Evolutionary conservation across 2,113 vertebrate species (phyloP).

Genomic region (Anguilla rostrata): DNA sequence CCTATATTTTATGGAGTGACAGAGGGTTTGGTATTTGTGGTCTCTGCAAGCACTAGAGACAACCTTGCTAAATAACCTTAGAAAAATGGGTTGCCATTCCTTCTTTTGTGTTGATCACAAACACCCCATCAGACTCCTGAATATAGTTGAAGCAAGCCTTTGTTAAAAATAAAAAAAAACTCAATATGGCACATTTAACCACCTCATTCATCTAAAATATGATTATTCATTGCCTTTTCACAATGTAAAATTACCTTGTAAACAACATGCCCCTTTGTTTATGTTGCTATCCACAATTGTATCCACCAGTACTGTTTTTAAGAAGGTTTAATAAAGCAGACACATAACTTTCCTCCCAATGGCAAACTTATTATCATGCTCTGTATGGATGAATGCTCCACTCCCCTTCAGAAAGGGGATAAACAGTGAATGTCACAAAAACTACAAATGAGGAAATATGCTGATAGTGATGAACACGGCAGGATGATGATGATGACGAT

Average conservation of each 20-base stretch:
- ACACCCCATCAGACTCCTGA: neutral
- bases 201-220: neutral
- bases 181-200: neutral
- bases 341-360: slow-evolving; percentile 1
- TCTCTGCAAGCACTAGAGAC: neutral
- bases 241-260: slow-evolving; percentile 11
- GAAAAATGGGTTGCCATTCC: slow-evolving; percentile 2
- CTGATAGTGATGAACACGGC: neutral
- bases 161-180: neutral
- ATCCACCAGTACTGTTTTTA: neutral
- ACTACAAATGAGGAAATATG: neutral
- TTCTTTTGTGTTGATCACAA: neutral
- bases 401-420: neutral
- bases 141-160: neutral
- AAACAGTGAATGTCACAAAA: neutral
- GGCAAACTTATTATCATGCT: slow-evolving; percentile 2
- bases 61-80: slow-evolving; percentile 14
- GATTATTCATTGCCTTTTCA: slow-evolving; percentile 8
- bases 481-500: neutral
- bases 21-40: neutral
- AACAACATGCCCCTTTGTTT: neutral
- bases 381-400: neutral
- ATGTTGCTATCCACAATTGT: neutral
- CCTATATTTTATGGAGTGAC: neutral
- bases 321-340: slow-evolving; percentile 5